Base-by-base conservation (phyloP, 64 coral and sea anemone genomes). In the Anthopleura sola region DNA sequence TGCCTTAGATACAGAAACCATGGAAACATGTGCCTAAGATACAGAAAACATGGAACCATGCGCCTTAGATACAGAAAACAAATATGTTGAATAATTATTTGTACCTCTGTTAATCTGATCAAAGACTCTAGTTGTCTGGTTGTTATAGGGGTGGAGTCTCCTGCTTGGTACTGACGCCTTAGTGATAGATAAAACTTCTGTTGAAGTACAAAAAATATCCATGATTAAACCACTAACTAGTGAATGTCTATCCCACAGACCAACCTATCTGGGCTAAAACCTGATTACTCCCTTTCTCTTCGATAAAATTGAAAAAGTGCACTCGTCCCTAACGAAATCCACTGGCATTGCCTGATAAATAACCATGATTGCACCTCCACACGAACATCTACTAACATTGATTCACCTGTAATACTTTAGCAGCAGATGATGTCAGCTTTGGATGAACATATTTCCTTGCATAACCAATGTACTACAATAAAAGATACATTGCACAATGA, bases 81-180 rank as follows among this genome's bases (percentile, higher is more conserved):
- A 62, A 62, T 23, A 23, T 1, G 5, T 9, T 26, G 18, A 56
- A 44, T 44, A 53, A 17, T 53, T 6, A 17, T n/a, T 79, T 37
- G 9, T 88, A 94, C 96, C 96, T 98, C 92, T 40, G 96, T 94
- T 10, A 98, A 90, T 49, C 96, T 94, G 83, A 98, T 98, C 31
- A 98, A 83, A 2, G 96, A 98, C 87, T 98, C 96, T 31, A 98
- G 87, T 64, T 98, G 96, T 55, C 96, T 82, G 29, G 96, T 98
- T 10, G 96, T 98, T 34, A 98, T 98, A 36, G 96, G 96, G 20
- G 92, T 98, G 50, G 85, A 88, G 36, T 98, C 92, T 32, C 71
- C 57, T 13, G 87, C 83, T 55, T 94, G 92, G 49, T 98, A 92
- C 33, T 98, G 89, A 10, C 87, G 92, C 48, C 96, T 78, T 60